Evolutionary conservation across 2,888 invertebrate species (phyloP).

Genomic region (Synanthedon formicaeformis): DNA sequence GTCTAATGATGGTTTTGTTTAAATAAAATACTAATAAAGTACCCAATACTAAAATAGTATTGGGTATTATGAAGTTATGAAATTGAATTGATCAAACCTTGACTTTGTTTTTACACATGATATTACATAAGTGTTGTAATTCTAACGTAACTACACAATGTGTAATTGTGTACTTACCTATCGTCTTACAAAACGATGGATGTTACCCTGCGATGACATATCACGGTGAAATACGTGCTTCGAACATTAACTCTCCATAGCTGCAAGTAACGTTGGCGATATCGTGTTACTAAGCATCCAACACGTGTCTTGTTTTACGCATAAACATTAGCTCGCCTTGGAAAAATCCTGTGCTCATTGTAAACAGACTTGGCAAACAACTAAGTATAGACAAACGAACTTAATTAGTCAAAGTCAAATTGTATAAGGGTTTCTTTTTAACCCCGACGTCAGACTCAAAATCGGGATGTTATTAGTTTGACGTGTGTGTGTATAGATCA

Average conservation of each 20-base stretch:
- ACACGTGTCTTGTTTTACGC: neutral
- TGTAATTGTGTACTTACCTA: constrained; percentile 18
- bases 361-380: no score
- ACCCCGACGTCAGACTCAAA: no score
- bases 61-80: neutral
- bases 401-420: no score
- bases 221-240: constrained; percentile 27
- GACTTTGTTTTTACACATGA: constrained; percentile 38
- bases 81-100: constrained; percentile 44
- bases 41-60: no score
- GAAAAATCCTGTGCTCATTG: no score
- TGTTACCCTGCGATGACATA: constrained; percentile 19
- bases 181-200: constrained; percentile 38
- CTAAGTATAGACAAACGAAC: no score
- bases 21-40: no score
- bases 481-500: no score
- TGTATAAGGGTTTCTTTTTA: no score
- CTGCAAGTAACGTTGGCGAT: neutral
- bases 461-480: no score
- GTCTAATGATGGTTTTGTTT: no score
- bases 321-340: neutral
- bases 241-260: constrained; percentile 19
- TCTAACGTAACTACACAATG: constrained; percentile 18
- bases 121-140: constrained; percentile 38
- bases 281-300: neutral